Base-by-base conservation (phyloP, 2,113 vertebrate species). In the Oncorhynchus tshawytscha region DNA sequence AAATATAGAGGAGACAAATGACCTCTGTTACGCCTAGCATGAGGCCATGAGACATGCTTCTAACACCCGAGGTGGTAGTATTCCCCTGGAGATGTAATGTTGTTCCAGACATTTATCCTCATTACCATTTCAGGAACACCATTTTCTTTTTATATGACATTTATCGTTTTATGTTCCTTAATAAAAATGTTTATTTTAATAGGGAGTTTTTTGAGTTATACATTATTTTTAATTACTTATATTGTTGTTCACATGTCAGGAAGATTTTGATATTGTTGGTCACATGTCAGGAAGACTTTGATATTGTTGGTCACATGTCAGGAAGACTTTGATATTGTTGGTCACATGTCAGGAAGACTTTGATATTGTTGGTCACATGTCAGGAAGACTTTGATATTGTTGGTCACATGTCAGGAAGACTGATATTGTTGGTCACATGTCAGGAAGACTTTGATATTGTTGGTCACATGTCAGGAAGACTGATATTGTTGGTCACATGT, bases 101-200 rank as follows among this genome's bases (percentile, higher is more conserved):
- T 77, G 82, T 86, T 77, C 8, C 81, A 45, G 66, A 70, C 83
- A 90, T 92, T 92, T 88, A 86, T 91, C 88, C 84, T 89, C 80
- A 82, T 88, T 89, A 90, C 86, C 7, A 39, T 39, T 9, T 39
- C 39, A 39, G 7, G 9, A 86, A 85, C 86, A 86, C 76, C 78
- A 77, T 77, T 60, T 15, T 78, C 72, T 79, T 74, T 45, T 45
- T 9, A 9, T 8, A 45, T 11, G 8, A 78, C 74, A 70, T 83
- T 84, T 81, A 81, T 79, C 82, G 82, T 75, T 57, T 12, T 54
- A 54, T 68, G 70, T 76, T 77, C 74, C 74, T 88, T 84, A 88
- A 86, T 84, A 86, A 81, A 79, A 80, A 86, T 79, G 64, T 76
- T 66, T 77, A 39, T 82, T 82, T 82, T 81, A 67, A 20, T 77